These are phyloP conservation scores for Chaenodraco wilsoni DNA, from an alignment of 2,797 vertebrate genomes.

Conservation along the genomic window DNA sequence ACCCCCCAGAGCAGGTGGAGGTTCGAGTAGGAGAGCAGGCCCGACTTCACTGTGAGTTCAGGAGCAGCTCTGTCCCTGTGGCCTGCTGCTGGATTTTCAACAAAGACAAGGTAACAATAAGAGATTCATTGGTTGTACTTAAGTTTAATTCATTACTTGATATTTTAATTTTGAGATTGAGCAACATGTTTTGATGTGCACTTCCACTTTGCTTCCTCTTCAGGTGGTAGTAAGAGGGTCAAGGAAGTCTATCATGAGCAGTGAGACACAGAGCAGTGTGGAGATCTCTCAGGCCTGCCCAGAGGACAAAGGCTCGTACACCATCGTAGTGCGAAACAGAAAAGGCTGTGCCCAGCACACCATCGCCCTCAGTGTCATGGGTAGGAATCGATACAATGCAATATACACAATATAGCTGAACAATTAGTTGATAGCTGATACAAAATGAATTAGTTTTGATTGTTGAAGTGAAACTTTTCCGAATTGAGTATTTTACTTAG, in stretches of 20 bases:
- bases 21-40: constrained; percentile 73
- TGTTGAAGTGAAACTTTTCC: no score
- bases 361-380: constrained; percentile 71
- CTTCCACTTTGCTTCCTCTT: background rate
- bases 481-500: no score
- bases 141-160: background rate
- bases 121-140: background rate
- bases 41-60: constrained; percentile 76
- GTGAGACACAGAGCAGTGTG: constrained; percentile 63
- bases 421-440: no score
- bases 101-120: constrained; percentile 75
- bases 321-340: constrained; percentile 72
- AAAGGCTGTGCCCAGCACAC: constrained; percentile 72
- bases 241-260: constrained; percentile 58
- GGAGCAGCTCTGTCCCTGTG: constrained; percentile 74
- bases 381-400: constrained; percentile 50
- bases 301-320: constrained; percentile 78
- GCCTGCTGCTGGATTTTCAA: constrained; percentile 87
- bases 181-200: background rate
- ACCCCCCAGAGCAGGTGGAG: constrained; percentile 76
- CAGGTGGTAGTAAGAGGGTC: constrained; percentile 68
- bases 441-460: no score
- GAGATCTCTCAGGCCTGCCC: constrained; percentile 63
- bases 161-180: background rate
- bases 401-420: no score